These are phyloP conservation scores for Anhinga rufa DNA, from an alignment of 2,113 vertebrate species.

Conservation along the genomic window DNA sequence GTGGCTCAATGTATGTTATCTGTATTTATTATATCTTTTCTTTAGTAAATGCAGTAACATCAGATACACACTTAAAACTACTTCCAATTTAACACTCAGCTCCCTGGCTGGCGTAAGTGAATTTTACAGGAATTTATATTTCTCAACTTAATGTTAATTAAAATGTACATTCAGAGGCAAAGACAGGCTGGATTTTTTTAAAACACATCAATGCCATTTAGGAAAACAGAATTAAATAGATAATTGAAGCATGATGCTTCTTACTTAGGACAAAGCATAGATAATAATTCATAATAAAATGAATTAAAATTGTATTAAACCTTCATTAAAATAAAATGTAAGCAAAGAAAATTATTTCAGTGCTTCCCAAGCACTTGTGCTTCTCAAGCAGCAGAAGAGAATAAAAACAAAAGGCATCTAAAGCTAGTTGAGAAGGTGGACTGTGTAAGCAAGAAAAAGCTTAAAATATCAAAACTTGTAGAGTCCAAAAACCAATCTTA, in stretches of 20 bases:
- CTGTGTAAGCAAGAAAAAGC: background rate
- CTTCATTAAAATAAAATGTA: conserved; percentile 19
- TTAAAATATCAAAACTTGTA: background rate
- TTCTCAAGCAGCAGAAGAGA: background rate
- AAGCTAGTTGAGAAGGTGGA: background rate
- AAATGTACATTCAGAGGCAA: conserved; percentile 5
- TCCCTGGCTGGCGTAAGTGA: background rate
- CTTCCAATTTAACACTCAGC: background rate
- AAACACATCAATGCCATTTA: background rate
- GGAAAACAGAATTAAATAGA: background rate
- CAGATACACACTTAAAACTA: background rate
- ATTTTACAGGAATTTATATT: background rate
- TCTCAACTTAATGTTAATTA: background rate
- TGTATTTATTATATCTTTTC: background rate
- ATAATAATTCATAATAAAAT: background rate
- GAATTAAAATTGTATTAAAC: background rate
- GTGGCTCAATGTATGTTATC: fast-evolving
- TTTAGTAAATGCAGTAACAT: background rate
- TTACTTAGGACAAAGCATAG: background rate
- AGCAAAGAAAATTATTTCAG: background rate
- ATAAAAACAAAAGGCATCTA: background rate
- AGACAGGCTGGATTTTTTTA: background rate
- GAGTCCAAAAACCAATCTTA: background rate
- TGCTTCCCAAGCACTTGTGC: background rate
- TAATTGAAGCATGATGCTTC: background rate